A percentile compares a stretch with the other conserved stretches of the same genome.
These are phyloP conservation scores for Babyrousa celebensis DNA, from an alignment of 2,797 vertebrate genomes.

Conservation along the genomic window DNA sequence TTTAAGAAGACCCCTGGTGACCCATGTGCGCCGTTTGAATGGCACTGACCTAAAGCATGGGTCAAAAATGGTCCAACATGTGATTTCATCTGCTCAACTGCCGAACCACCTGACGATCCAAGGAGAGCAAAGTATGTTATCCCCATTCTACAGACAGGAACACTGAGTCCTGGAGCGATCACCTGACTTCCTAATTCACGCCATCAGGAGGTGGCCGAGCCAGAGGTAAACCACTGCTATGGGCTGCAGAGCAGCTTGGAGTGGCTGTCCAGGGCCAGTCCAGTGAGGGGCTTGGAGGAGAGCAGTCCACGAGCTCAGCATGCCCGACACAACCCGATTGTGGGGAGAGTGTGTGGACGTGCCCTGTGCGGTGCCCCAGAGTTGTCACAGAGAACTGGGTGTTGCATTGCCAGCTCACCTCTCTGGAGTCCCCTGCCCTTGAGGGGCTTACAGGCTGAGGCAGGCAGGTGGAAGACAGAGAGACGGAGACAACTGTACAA, in stretches of 20 bases:
- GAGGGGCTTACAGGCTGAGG: slow-evolving; percentile 37
- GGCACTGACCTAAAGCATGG: background rate
- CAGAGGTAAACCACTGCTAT: background rate
- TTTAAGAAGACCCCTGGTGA: background rate
- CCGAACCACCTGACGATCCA: background rate
- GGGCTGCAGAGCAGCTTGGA: background rate
- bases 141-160: background rate
- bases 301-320: background rate
- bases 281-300: background rate
- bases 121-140: background rate
- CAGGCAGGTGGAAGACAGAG: slow-evolving; percentile 46
- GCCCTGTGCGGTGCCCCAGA: background rate
- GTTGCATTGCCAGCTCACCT: background rate
- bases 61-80: background rate
- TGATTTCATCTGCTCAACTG: background rate
- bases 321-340: fast-evolving
- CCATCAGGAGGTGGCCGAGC: too few relatives aligned
- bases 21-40: background rate
- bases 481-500: background rate
- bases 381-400: background rate
- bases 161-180: background rate
- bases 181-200: background rate
- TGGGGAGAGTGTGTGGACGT: background rate
- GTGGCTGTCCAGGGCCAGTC: background rate
- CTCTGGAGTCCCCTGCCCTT: background rate